Percentiles rank a stretch among this genome's conserved stretches.
Evolutionary conservation across 2,888 invertebrate genomes (phyloP).

Genomic region (Thalpophila matura): DNA sequence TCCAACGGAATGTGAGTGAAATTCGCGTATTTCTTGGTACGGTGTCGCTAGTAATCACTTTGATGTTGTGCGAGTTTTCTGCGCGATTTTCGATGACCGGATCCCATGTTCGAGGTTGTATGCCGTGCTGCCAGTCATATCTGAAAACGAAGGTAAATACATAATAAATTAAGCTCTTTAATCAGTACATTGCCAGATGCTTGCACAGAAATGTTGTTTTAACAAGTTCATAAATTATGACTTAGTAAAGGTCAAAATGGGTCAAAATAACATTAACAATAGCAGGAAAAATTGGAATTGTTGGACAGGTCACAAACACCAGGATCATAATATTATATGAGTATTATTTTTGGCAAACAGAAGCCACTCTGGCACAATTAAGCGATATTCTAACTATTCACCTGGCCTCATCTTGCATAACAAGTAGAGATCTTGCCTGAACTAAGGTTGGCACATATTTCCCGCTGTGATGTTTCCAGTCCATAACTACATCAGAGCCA

Average conservation of each 20-base stretch:
- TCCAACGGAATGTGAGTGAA: conserved; percentile 96
- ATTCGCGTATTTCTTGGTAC: conserved; percentile 87
- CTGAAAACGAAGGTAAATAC: conserved; percentile 70
- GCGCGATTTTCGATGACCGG: conserved; percentile 86
- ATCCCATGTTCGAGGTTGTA: conserved; percentile 96
- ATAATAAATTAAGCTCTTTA: too few species aligned
- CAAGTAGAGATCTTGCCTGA: conserved; percentile 93
- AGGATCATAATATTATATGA: background rate
- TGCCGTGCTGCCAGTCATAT: conserved; percentile 97
- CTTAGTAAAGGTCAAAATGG: too few species aligned
- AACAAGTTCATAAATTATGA: too few species aligned
- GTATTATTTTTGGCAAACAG: background rate
- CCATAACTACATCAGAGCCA: conserved; percentile 96
- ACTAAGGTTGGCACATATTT: conserved; percentile 92
- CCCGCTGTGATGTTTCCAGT: conserved; percentile 93
- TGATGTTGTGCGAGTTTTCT: conserved; percentile 49
- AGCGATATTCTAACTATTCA: conserved; percentile 67
- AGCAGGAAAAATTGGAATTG: too few species aligned
- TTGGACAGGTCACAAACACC: background rate
- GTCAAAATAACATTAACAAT: too few species aligned
- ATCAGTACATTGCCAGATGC: too few species aligned
- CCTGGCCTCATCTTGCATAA: conserved; percentile 96
- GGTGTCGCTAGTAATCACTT: conserved; percentile 76
- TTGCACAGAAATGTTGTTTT: too few species aligned
- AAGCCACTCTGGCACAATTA: background rate